Base-by-base conservation (phyloP, 2,797 vertebrate species). In the Phrynocephalus forsythii region DNA sequence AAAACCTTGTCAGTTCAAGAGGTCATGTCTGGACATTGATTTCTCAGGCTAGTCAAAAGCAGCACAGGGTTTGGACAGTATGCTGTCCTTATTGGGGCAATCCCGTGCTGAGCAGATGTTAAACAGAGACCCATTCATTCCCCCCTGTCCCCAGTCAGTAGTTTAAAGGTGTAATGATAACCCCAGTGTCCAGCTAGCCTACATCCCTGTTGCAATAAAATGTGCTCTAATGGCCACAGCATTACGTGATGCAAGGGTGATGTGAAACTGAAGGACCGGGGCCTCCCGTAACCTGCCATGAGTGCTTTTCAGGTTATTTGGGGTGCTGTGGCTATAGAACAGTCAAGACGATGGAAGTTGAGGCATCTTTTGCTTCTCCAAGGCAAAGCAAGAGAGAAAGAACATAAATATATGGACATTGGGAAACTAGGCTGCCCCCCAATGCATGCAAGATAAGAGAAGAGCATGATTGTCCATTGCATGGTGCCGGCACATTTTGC, bases 91-190 rank as follows among this genome's bases (percentile, higher is more conserved):
- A 84, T 80, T 86, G 63, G 78, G 67, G 60, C 72, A 63, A 83
- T 86, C 50, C 75, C 87, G 77, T 86, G 81, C 48, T 84, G 84
- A 83, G 33, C 83, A 90, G 76, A 90, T 28, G 73, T 73, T 91
- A 90, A 91, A 85, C 82, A 90, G 87, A 91, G 56, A 82, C 28
- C 1, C 66, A 44, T 90, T 92, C 67, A 87, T 84, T 92, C 66
- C 84, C 84, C 78, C 33, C 80, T 33, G 56, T 81, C 69, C 87
- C 78, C 30, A 48, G 85, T 50, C 2, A 83, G 5, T 80, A 69
- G 89, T 91, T 90, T 1, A 90, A 87, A 92, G 90, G 60, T 88
- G 22, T 13, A 81, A 24, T 71, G 87, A 88, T 88, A 86, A 88
- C 90, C 87, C 52, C 63, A 81, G 69, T 6, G 44, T 83, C 73